A percentile compares a stretch with the other conserved stretches of the same genome.
Evolutionary conservation across 30 jellyfish, hydroid and myxozoan genomes (phyloP).

Genomic region (Hydra vulgaris): DNA sequence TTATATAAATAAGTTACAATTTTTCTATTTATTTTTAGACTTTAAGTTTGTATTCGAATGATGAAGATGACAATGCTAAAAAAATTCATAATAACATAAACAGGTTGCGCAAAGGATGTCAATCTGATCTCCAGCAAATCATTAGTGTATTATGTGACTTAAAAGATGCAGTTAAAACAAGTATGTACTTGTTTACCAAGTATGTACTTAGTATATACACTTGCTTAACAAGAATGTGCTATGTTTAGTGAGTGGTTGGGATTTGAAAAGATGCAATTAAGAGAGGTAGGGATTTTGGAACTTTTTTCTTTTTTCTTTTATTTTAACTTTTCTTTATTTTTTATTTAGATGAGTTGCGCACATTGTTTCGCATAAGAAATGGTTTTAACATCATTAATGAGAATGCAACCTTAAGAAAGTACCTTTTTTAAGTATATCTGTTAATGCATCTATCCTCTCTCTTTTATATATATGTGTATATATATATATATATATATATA

Average conservation of each 20-base stretch:
- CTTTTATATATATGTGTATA: too few relatives aligned
- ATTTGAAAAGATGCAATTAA: too few relatives aligned
- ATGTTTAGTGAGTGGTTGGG: too few relatives aligned
- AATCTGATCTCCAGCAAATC: background rate
- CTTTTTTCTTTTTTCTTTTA: too few relatives aligned
- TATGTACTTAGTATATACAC: too few relatives aligned
- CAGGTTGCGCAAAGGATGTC: slow-evolving; percentile 1
- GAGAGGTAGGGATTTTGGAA: too few relatives aligned
- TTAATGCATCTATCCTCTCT: background rate
- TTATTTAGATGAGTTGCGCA: background rate
- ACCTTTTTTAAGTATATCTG: background rate
- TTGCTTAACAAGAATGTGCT: too few relatives aligned
- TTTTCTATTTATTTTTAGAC: background rate
- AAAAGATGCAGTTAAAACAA: background rate
- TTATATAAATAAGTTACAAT: too few relatives aligned
- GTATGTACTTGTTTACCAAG: too few relatives aligned
- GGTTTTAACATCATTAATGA: slow-evolving; percentile 31
- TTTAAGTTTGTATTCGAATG: too few relatives aligned
- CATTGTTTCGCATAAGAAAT: slow-evolving; percentile 29
- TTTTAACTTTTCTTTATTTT: too few relatives aligned
- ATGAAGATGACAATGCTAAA: background rate
- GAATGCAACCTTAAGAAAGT: slow-evolving; percentile 35
- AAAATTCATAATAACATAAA: background rate
- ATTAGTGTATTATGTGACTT: background rate
- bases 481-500: too few relatives aligned